phyloP scores from a whole-genome alignment of 2,113 vertebrate genomes.

The Notiomystis cincta region DNA sequence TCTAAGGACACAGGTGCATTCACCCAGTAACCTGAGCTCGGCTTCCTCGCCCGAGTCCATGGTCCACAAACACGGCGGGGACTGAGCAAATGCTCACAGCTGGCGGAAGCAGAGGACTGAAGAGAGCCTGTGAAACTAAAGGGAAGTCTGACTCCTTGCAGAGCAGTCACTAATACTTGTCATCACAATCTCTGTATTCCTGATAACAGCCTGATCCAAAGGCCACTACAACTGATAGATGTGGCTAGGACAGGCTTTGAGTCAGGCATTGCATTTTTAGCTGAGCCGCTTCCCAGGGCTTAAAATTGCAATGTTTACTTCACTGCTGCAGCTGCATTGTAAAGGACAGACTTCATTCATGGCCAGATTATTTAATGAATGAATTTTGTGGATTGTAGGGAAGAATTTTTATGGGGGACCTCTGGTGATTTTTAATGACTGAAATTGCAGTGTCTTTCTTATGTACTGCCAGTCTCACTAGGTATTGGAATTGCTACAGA shows the following conservation, averaged over 20 bases:
- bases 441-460: background rate
- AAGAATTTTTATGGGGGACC: background rate
- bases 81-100: background rate
- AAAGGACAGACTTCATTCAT: background rate
- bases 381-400: background rate
- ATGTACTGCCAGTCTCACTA: rapidly evolving
- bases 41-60: background rate
- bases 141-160: background rate
- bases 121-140: background rate
- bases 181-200: background rate
- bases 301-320: background rate
- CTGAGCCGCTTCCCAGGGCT: background rate
- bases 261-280: background rate
- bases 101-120: background rate
- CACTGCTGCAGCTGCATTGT: background rate
- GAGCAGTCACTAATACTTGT: background rate
- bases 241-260: background rate
- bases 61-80: background rate
- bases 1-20: background rate
- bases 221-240: background rate
- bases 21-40: background rate
- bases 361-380: background rate
- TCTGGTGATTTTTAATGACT: background rate
- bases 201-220: background rate
- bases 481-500: background rate